These are phyloP conservation scores for Camelus dromedarius DNA, from an alignment of 2,113 vertebrate genomes.

Conservation along the genomic window DNA sequence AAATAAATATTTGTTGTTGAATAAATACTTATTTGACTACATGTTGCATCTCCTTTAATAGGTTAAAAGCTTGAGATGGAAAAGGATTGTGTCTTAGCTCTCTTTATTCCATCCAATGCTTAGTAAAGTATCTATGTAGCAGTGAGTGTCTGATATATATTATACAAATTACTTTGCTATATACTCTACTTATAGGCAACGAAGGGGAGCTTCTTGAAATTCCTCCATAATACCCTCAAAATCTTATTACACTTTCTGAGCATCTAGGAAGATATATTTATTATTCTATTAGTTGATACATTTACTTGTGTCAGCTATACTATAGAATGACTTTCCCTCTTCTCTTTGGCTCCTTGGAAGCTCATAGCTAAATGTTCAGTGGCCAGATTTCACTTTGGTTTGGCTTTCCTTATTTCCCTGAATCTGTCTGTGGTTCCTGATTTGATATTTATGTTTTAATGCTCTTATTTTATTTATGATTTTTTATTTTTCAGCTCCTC, in stretches of 20 bases:
- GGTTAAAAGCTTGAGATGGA: not conserved
- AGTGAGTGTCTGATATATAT: not conserved
- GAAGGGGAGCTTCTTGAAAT: not conserved
- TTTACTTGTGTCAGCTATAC: not conserved
- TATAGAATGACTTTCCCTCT: not conserved
- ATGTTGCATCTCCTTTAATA: not conserved
- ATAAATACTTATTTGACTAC: not conserved
- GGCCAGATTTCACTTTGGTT: not conserved
- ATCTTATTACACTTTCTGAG: not conserved
- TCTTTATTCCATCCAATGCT: not conserved
- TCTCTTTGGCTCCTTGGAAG: constrained; percentile 17
- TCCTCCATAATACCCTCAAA: not conserved
- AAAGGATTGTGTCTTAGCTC: not conserved
- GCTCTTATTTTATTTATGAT: not conserved
- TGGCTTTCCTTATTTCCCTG: not conserved
- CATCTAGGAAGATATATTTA: not conserved
- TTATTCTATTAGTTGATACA: not conserved
- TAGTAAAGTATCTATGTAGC: not conserved
- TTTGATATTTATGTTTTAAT: not conserved
- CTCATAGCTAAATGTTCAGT: not conserved
- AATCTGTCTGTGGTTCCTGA: not conserved
- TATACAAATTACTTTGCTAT: not conserved
- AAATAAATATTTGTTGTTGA: constrained; percentile 19
- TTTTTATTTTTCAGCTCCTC: constrained; percentile 1
- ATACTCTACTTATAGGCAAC: not conserved